These are phyloP conservation scores for Thereva nobilitata DNA, from an alignment of 2,888 invertebrate genomes.

Conservation along the genomic window DNA sequence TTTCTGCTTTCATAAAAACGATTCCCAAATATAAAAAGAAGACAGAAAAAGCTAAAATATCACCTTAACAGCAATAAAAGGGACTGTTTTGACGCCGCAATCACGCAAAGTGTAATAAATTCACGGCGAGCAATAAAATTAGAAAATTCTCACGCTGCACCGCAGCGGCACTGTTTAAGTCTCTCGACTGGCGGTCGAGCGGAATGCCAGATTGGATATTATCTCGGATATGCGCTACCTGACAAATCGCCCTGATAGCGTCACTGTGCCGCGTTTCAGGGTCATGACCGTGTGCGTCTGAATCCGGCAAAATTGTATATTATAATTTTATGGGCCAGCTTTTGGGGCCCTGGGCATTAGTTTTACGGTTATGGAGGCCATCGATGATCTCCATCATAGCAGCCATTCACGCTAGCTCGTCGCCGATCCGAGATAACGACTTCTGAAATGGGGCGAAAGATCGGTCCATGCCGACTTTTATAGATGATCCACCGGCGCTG, in stretches of 20 bases:
- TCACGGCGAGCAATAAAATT: too few relatives aligned
- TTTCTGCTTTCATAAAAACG: too few relatives aligned
- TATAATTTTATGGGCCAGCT: conserved; percentile 27
- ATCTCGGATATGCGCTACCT: conserved; percentile 2
- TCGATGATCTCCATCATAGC: not conserved
- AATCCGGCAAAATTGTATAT: conserved; percentile 24
- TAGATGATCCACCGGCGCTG: conserved; percentile 18
- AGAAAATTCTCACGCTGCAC: too few relatives aligned
- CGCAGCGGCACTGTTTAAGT: too few relatives aligned
- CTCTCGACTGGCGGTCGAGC: too few relatives aligned
- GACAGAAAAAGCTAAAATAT: too few relatives aligned
- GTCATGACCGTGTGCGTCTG: conserved; percentile 12
- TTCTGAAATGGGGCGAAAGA: conserved; percentile 21
- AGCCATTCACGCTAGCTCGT: conserved; percentile 16
- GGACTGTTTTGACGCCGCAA: too few relatives aligned
- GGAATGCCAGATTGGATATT: too few relatives aligned
- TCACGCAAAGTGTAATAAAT: too few relatives aligned
- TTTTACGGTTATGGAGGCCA: conserved; percentile 31
- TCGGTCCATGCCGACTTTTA: conserved; percentile 18
- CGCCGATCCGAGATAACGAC: conserved; percentile 20
- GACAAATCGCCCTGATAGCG: conserved; percentile 17
- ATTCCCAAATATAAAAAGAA: too few relatives aligned
- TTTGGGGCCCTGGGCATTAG: conserved; percentile 16
- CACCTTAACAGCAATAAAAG: too few relatives aligned
- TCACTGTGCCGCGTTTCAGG: conserved; percentile 17